Percentiles rank a stretch among this genome's conserved stretches.
Conservation (phyloP, 2,113 vertebrate genomes). For the Nipponia nippon region DNA sequence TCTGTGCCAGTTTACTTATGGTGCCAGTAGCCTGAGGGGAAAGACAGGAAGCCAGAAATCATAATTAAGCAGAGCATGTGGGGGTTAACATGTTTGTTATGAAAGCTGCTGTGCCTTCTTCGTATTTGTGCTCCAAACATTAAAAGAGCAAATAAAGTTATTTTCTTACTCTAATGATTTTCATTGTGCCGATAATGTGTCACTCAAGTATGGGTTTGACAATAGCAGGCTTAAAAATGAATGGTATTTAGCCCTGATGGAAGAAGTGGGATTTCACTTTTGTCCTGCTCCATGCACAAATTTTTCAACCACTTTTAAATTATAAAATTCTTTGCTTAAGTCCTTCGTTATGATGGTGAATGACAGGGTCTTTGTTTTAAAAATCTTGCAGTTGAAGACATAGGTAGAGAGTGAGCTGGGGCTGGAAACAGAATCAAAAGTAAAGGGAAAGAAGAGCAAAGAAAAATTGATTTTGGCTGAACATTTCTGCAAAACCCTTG, state of each 20-base stretch:
- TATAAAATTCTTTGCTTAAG: neutral
- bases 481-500: neutral
- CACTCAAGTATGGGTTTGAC: neutral
- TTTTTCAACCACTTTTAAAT: neutral
- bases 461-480: neutral
- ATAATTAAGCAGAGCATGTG: constrained; percentile 31
- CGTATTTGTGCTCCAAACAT: neutral
- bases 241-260: neutral
- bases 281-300: neutral
- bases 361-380: neutral
- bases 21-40: constrained; percentile 20
- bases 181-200: neutral
- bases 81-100: constrained; percentile 45
- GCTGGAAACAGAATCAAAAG: neutral
- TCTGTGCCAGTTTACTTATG: neutral
- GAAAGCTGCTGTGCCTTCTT: constrained; percentile 13
- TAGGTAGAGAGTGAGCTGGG: neutral
- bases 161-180: neutral
- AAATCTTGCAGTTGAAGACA: neutral
- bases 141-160: neutral
- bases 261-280: neutral
- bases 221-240: neutral
- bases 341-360: neutral
- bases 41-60: constrained; percentile 31
- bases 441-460: neutral